Evolutionary conservation across 2,888 invertebrate species (phyloP).

Genomic region (Plagiodera versicolora): DNA sequence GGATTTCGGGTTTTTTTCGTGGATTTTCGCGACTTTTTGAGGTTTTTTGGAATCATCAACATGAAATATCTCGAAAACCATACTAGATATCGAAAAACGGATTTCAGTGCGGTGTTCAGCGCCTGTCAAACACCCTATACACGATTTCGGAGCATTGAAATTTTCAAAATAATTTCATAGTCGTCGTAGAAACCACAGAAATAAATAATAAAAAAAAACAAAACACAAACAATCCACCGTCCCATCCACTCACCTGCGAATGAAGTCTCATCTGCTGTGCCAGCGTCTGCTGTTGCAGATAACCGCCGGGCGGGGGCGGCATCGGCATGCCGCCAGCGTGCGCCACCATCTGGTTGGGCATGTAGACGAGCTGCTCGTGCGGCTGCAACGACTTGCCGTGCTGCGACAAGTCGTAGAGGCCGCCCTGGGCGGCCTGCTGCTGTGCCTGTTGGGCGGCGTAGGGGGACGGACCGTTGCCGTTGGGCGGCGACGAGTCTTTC

Average conservation of each 20-base stretch:
- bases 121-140: too few species aligned
- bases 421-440: constrained; percentile 49
- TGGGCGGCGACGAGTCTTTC: constrained; percentile 59
- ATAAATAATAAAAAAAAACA: too few species aligned
- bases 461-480: constrained; percentile 42
- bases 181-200: too few species aligned
- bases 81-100: too few species aligned
- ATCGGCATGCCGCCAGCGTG: constrained; percentile 55
- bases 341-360: constrained; percentile 56
- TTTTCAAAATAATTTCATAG: too few species aligned
- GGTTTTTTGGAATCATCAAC: too few species aligned
- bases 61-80: too few species aligned
- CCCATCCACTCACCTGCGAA: constrained; percentile 25
- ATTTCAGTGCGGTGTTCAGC: too few species aligned
- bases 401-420: constrained; percentile 61
- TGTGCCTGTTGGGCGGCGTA: constrained; percentile 25
- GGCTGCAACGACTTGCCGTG: constrained; percentile 56
- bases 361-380: constrained; percentile 63
- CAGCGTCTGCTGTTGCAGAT: constrained; percentile 49
- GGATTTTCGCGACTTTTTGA: too few species aligned
- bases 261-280: constrained; percentile 48
- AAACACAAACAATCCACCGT: neutral
- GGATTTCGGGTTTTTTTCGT: too few species aligned
- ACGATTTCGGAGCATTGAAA: too few species aligned
- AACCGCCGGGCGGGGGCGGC: constrained; percentile 40